Evolutionary conservation across 2,113 vertebrate species (phyloP).

Genomic region (Oryzias celebensis): DNA sequence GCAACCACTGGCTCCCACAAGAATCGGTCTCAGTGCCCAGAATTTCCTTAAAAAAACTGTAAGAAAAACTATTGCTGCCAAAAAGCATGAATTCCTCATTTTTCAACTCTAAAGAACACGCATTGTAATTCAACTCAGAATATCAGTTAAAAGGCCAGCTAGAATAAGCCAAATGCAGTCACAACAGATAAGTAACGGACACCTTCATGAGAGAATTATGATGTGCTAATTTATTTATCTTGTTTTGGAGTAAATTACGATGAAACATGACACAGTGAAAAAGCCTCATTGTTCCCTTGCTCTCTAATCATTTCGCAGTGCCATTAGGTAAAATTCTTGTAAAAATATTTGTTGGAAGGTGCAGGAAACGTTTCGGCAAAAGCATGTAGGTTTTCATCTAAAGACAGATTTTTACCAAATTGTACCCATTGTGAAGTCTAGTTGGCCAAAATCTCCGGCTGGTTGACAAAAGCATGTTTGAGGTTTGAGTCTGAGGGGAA

Average conservation of each 20-base stretch:
- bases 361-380: too few relatives aligned
- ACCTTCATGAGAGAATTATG: slow-evolving; percentile 31
- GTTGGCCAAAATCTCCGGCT: too few relatives aligned
- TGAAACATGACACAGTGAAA: slow-evolving; percentile 23
- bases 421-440: too few relatives aligned
- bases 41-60: slow-evolving; percentile 50
- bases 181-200: slow-evolving; percentile 44
- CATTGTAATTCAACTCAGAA: slow-evolving; percentile 48
- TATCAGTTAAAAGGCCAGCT: slow-evolving; percentile 59
- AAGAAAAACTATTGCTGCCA: slow-evolving; percentile 61
- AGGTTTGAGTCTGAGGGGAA: too few relatives aligned
- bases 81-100: slow-evolving; percentile 46
- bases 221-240: slow-evolving; percentile 49
- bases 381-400: too few relatives aligned
- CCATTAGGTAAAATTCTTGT: not conserved
- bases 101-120: slow-evolving; percentile 55
- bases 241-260: slow-evolving; percentile 5
- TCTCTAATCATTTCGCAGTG: not conserved
- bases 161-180: slow-evolving; percentile 39
- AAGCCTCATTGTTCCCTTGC: not conserved
- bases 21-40: slow-evolving; percentile 58
- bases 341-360: not conserved
- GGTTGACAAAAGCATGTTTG: too few relatives aligned
- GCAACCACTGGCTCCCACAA: slow-evolving; percentile 66
- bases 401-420: too few relatives aligned